phyloP scores from a whole-genome alignment of 1,140 invertebrate genomes.

The Meteorus sp. region DNA sequence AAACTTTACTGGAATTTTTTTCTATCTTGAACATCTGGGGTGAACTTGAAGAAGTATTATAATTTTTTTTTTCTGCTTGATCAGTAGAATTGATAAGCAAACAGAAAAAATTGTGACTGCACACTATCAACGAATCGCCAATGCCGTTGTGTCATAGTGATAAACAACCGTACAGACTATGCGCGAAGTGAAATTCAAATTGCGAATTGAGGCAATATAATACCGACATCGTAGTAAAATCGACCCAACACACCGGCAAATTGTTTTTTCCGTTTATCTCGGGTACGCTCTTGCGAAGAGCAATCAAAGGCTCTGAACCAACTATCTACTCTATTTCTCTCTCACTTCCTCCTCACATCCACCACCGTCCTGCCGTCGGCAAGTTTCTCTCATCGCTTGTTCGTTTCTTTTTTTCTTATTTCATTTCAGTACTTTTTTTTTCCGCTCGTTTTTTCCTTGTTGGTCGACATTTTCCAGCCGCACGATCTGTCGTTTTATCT shows the following conservation, averaged over 20 bases:
- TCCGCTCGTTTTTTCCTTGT: too few relatives aligned
- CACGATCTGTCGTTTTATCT: too few relatives aligned
- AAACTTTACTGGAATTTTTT: too few relatives aligned
- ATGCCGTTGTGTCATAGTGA: background rate
- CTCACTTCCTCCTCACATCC: background rate
- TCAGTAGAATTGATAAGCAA: background rate
- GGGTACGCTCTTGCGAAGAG: background rate
- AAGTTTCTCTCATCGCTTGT: too few relatives aligned
- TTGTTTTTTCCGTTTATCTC: constrained; percentile 6
- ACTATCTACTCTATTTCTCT: background rate
- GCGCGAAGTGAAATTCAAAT: background rate
- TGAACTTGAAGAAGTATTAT: background rate
- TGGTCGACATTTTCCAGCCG: too few relatives aligned
- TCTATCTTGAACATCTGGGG: too few relatives aligned
- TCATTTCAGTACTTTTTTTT: too few relatives aligned
- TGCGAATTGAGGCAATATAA: background rate
- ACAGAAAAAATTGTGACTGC: too few relatives aligned
- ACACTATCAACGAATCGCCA: background rate
- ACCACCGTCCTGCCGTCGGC: too few relatives aligned
- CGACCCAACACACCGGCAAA: background rate
- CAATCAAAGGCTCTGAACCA: background rate
- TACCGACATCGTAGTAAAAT: background rate
- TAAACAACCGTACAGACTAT: background rate
- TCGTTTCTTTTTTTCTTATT: too few relatives aligned
- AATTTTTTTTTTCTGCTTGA: background rate